These are phyloP conservation scores for Acronicta psi DNA, from an alignment of 2,888 invertebrate genomes.

Conservation along the genomic window DNA sequence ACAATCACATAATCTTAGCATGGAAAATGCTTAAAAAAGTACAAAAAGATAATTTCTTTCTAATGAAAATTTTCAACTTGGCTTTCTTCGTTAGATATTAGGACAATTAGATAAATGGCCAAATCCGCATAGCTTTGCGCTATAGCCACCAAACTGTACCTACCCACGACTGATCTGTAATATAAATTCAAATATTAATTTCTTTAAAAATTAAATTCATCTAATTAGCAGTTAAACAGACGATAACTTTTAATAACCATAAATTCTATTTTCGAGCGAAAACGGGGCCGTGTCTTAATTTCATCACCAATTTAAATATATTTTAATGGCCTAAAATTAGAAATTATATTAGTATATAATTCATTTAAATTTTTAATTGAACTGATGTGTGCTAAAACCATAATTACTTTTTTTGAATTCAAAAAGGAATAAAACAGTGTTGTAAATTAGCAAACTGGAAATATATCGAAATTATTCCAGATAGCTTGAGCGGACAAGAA, in stretches of 20 bases:
- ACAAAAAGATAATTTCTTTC: too few relatives aligned
- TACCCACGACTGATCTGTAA: constrained; percentile 11
- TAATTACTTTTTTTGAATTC: constrained; percentile 8
- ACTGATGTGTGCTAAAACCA: constrained; percentile 13
- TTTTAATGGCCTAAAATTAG: constrained; percentile 19
- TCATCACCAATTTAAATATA: constrained; percentile 15
- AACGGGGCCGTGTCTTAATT: constrained; percentile 16
- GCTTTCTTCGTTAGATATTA: not conserved
- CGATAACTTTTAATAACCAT: constrained; percentile 35
- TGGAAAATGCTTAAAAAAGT: too few relatives aligned
- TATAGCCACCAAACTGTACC: too few relatives aligned
- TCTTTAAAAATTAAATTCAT: constrained; percentile 42
- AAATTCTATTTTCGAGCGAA: constrained; percentile 35
- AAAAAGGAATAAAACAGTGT: constrained; percentile 25
- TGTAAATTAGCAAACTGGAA: constrained; percentile 39
- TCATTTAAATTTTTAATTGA: constrained; percentile 34
- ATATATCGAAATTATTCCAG: constrained; percentile 34
- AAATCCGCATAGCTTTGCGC: constrained; percentile 5
- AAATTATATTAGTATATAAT: constrained; percentile 33
- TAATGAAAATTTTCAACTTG: too few relatives aligned
- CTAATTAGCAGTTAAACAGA: constrained; percentile 47
- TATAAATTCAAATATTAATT: constrained; percentile 44
- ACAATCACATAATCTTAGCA: too few relatives aligned
- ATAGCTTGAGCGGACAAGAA: constrained; percentile 27
- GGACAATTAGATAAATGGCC: not conserved